These are phyloP conservation scores for Pholis gunnellus DNA, from an alignment of 2,113 vertebrate species.

Conservation along the genomic window DNA sequence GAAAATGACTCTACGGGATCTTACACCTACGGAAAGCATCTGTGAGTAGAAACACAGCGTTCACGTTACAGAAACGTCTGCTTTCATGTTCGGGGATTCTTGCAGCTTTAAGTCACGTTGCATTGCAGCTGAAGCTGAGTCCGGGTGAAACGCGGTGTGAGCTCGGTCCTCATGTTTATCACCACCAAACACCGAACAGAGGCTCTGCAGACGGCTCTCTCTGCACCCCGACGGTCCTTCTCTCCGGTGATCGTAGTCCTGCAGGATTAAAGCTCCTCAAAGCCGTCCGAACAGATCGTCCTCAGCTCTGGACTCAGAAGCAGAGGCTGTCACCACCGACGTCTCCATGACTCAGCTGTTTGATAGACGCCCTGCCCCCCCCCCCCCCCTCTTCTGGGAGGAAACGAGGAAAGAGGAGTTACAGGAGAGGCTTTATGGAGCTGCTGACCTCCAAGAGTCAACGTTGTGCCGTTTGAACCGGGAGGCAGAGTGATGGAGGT, in stretches of 20 bases:
- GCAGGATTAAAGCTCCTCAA: background rate
- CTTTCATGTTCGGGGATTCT: too few species aligned
- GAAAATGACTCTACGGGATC: too few species aligned
- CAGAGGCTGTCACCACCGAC: constrained; percentile 35
- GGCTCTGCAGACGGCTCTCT: background rate
- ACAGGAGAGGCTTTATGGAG: background rate
- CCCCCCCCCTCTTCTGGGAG: background rate
- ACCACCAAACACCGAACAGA: background rate
- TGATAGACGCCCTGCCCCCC: constrained; percentile 19
- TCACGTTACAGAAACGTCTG: too few species aligned
- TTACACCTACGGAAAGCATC: too few species aligned
- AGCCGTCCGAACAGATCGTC: constrained; percentile 48
- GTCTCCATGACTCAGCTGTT: constrained; percentile 35
- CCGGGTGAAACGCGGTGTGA: too few species aligned
- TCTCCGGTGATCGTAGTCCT: too few species aligned
- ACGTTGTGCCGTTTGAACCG: background rate
- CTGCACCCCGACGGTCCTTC: background rate
- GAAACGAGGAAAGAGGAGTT: background rate
- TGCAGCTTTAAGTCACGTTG: too few species aligned
- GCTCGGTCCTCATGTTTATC: too few species aligned
- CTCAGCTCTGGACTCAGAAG: constrained; percentile 30
- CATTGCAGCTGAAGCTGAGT: too few species aligned
- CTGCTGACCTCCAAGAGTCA: background rate
- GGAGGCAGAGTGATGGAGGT: background rate
- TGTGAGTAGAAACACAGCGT: too few species aligned